Evolutionary conservation across 2,113 vertebrate genomes (phyloP), one percentile per base, ranked within the genome.

Genomic region (Crocuta crocuta): DNA sequence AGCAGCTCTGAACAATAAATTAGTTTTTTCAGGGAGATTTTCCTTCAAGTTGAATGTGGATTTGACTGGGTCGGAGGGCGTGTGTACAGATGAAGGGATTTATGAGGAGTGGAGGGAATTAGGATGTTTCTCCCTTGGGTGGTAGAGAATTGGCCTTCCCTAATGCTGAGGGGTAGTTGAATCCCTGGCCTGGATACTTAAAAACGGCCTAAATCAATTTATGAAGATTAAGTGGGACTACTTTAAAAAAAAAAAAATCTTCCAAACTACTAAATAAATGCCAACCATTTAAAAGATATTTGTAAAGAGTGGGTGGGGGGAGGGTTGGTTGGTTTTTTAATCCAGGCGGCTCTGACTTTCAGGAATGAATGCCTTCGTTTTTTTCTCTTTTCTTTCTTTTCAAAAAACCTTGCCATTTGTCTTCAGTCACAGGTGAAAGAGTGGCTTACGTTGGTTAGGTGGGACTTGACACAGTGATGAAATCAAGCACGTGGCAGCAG

Each of bases 301-400:
- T 94, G 58, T 82, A 45, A 80, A 65, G 50, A 85, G 28, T 78
- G 28, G 45, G 45, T 7, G 45, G 4, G 10, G 63, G 16, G 48
- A 5, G 39, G 17, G 2, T 73, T 15, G 68, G 11, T 66, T 84
- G 10, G 45, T 68, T 53, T 33, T 86, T 88, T 68, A 58, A 88
- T 70, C 53, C 71, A 50, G 23, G 84, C 76, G 43, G 45, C 33
- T 61, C 39, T 92, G 3, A n/a, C 33, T 95, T 91, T 92, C 6
- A 21, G 90, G 74, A 89, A 63, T 95, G 53, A 88, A 65, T 50
- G 16, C 23, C 48, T 89, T 61, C 13, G 11, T 80, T 50, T 79
- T 91, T 45, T 81, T 91, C 63, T 23, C 79, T 86, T 48, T 95
- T 89, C 26, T 58, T 96, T 93, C 31, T 87, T 94, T 7, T 88